Percentiles rank a stretch among this genome's conserved stretches.
Evolutionary conservation across 2,113 vertebrate genomes (phyloP).

Genomic region (Echinops telfairi): DNA sequence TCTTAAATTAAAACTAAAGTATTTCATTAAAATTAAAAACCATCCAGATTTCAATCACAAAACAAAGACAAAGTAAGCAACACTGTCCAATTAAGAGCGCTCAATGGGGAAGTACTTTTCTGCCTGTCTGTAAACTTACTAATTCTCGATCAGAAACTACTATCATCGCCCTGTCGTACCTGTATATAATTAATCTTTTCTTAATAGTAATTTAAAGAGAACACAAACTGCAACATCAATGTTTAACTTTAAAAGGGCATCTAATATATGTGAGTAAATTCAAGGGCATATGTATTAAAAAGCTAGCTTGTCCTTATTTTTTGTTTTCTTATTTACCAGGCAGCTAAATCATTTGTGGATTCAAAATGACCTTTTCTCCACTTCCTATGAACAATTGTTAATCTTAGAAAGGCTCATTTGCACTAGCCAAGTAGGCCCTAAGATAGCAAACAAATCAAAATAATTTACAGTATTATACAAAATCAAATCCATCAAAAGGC

Average conservation of each 20-base stretch:
- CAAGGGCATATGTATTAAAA: conserved; percentile 18
- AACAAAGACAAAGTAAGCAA: conserved; percentile 29
- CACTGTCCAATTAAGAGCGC: conserved; percentile 4
- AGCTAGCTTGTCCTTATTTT: conserved; percentile 43
- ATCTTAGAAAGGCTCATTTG: background rate
- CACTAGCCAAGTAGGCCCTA: background rate
- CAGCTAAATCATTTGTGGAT: conserved; percentile 11
- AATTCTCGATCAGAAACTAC: conserved; percentile 54
- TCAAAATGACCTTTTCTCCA: background rate
- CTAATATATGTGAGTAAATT: conserved; percentile 40
- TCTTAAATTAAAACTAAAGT: conserved; percentile 49
- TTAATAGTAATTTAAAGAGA: background rate
- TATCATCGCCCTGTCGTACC: background rate
- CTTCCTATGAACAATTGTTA: conserved; percentile 48
- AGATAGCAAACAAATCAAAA: conserved; percentile 52
- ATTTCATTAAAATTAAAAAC: background rate
- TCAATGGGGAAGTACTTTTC: background rate
- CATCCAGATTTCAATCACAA: conserved; percentile 29
- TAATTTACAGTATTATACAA: conserved; percentile 18
- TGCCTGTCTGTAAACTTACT: conserved; percentile 12
- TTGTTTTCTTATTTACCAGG: conserved; percentile 31
- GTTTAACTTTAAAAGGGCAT: conserved; percentile 28
- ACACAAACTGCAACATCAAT: background rate
- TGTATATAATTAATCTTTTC: conserved; percentile 40
- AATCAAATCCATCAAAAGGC: conserved; percentile 1